Evolutionary conservation across 2,113 vertebrate genomes (phyloP).

Genomic region (Alligator sinensis): DNA sequence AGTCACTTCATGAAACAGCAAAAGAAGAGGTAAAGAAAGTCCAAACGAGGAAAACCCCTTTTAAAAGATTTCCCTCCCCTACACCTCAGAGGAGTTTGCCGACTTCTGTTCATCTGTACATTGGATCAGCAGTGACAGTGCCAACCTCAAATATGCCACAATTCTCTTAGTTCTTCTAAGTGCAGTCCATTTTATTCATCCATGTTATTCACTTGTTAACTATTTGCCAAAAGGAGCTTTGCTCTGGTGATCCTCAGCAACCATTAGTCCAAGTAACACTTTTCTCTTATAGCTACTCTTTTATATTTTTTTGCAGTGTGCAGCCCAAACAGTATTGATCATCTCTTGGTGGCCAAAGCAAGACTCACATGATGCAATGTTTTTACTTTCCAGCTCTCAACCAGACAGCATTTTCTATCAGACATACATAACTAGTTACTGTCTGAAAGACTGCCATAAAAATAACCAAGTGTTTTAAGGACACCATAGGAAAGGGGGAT

Average conservation of each 20-base stretch:
- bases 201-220: too few species aligned
- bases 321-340: too few species aligned
- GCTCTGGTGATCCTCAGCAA: too few species aligned
- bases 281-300: too few species aligned
- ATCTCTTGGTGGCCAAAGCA: too few species aligned
- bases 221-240: too few species aligned
- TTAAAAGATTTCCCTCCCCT: background rate
- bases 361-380: too few species aligned
- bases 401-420: background rate
- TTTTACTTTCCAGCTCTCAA: background rate
- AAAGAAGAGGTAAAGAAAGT: background rate
- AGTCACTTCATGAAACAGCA: background rate
- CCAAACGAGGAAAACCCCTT: background rate
- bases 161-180: background rate
- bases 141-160: background rate
- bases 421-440: background rate
- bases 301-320: too few species aligned
- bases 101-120: background rate
- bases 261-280: too few species aligned
- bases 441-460: background rate
- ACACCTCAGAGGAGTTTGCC: background rate
- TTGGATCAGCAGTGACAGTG: background rate
- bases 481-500: background rate
- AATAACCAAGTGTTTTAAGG: background rate
- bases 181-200: too few species aligned